Evolutionary conservation across 2,113 vertebrate genomes (phyloP).

Genomic region (Lagenorhynchus albirostris): DNA sequence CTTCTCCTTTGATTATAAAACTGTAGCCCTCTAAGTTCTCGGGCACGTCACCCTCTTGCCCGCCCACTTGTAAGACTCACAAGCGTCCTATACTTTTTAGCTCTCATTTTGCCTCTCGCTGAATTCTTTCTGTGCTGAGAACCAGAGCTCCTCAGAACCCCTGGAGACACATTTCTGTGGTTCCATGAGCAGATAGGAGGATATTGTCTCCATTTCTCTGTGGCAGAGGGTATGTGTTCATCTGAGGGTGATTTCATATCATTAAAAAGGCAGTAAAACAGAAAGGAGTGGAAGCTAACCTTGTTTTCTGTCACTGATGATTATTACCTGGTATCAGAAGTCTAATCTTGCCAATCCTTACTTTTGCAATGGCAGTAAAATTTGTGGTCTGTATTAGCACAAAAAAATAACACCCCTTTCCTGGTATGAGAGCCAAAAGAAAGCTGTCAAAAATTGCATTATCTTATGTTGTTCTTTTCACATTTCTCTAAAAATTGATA

Average conservation of each 20-base stretch:
- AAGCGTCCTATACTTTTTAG: fast-evolving
- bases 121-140: not conserved
- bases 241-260: not conserved
- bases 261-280: not conserved
- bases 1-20: not conserved
- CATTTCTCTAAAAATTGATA: not conserved
- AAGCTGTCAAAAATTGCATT: not conserved
- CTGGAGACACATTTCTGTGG: not conserved
- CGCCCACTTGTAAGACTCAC: not conserved
- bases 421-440: not conserved
- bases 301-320: not conserved
- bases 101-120: not conserved
- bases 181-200: not conserved
- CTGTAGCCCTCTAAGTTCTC: not conserved
- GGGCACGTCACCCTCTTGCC: not conserved
- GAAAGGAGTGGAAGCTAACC: not conserved
- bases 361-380: not conserved
- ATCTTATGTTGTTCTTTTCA: not conserved
- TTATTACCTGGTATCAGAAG: not conserved
- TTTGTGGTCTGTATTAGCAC: not conserved
- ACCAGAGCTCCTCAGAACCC: not conserved
- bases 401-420: not conserved
- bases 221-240: not conserved
- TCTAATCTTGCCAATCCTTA: not conserved
- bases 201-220: not conserved